A percentile compares a stretch with the other conserved stretches of the same genome.
phyloP scores from a whole-genome alignment of 2,797 vertebrate species.

The Paramormyrops hopkinsi region DNA sequence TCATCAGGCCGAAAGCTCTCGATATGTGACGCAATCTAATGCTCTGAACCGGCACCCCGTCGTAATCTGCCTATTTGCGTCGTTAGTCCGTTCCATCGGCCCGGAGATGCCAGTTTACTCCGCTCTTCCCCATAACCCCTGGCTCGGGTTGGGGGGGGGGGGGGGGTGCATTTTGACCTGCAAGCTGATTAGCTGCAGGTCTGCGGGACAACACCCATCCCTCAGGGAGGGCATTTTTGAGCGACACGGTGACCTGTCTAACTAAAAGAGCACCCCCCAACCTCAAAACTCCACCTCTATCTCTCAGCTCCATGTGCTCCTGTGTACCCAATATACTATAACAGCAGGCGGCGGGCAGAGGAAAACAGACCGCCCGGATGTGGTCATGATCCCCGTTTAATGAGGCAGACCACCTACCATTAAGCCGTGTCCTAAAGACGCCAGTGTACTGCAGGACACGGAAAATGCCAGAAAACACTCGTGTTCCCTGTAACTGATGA shows the following conservation, averaged over 20 bases:
- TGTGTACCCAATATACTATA: background rate
- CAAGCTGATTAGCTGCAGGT: background rate
- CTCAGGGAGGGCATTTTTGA: background rate
- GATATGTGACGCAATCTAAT: background rate
- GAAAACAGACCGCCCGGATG: background rate
- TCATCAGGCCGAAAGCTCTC: background rate
- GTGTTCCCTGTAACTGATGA: background rate
- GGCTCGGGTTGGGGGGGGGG: too few relatives aligned
- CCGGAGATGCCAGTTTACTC: background rate
- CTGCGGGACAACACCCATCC: background rate
- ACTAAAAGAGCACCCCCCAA: background rate
- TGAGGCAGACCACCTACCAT: background rate
- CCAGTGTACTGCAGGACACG: background rate
- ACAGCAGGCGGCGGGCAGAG: background rate
- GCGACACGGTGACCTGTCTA: background rate
- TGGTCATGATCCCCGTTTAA: background rate
- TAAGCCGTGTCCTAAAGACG: background rate
- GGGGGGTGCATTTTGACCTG: background rate
- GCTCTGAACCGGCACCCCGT: background rate
- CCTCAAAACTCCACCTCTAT: background rate
- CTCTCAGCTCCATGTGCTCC: background rate
- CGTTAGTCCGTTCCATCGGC: background rate
- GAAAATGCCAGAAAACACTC: background rate
- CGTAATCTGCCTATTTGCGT: background rate
- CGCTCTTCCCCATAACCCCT: background rate